phyloP scores from a whole-genome alignment of 2,797 vertebrate species.

The Enteromius paludinosus region DNA sequence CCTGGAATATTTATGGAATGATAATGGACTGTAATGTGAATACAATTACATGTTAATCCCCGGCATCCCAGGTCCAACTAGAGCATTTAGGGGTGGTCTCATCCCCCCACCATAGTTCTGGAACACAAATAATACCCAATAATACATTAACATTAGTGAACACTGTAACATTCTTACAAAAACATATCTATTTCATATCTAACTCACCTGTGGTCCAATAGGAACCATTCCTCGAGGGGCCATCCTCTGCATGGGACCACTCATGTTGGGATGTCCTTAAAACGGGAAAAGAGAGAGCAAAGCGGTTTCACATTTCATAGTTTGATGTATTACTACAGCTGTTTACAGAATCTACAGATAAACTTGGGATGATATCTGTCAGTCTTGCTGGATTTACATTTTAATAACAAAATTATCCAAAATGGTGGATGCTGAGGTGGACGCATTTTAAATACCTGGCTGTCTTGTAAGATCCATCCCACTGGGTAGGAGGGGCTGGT shows the following conservation, averaged over 20 bases:
- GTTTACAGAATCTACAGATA: neutral
- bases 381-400: neutral
- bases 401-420: neutral
- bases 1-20: neutral
- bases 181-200: neutral
- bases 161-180: neutral
- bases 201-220: conserved; percentile 90
- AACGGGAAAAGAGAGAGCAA: conserved; percentile 39
- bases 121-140: conserved; percentile 69
- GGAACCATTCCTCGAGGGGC: conserved; percentile 97
- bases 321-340: neutral
- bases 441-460: conserved; percentile 79
- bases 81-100: conserved; percentile 96
- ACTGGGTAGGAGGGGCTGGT: conserved; percentile 91
- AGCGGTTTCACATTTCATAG: neutral
- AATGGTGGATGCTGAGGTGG: neutral
- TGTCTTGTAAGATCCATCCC: conserved; percentile 97
- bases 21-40: neutral
- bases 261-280: conserved; percentile 96
- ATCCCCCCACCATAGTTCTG: conserved; percentile 97
- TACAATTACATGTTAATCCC: conserved; percentile 96
- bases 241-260: conserved; percentile 97
- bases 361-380: neutral
- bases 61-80: conserved; percentile 96
- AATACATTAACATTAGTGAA: neutral